These are phyloP conservation scores for rabbit (Oryctolagus cuniculus) DNA, from an alignment of 2,113 vertebrate genomes.

Conservation along the genomic window DNA sequence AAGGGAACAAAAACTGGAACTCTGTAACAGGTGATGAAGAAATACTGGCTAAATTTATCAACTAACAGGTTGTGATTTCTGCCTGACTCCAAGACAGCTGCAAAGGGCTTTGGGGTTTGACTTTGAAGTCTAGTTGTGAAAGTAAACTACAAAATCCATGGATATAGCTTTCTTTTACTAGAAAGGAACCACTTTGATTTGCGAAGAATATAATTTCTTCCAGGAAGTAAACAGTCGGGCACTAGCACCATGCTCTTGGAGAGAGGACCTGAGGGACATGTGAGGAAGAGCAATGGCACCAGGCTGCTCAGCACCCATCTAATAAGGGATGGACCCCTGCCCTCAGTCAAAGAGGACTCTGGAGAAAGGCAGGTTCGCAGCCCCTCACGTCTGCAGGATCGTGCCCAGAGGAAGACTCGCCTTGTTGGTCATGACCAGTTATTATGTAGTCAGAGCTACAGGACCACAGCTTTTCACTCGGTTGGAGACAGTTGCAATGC, in stretches of 20 bases:
- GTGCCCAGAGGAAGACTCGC: background rate
- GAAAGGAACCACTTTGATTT: background rate
- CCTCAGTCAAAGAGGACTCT: background rate
- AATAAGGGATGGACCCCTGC: background rate
- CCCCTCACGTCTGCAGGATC: background rate
- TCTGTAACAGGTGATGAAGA: background rate
- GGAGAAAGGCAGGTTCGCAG: background rate
- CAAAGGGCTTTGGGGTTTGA: background rate
- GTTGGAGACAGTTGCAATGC: background rate
- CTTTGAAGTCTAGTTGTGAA: background rate
- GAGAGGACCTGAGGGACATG: too few species aligned
- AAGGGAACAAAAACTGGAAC: background rate
- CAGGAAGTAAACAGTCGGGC: background rate
- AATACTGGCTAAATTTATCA: background rate
- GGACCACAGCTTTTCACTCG: background rate
- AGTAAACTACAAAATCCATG: background rate
- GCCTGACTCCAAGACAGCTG: background rate
- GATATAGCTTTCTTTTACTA: background rate
- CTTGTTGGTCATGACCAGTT: background rate
- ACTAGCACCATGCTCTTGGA: too few species aligned
- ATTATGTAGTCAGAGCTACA: background rate
- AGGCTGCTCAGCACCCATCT: fast-evolving
- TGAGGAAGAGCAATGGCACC: too few species aligned
- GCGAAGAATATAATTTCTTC: background rate
- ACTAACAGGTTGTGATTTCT: background rate